Conservation (phyloP, 2,113 vertebrate genomes). For the Nematolebias whitei region DNA sequence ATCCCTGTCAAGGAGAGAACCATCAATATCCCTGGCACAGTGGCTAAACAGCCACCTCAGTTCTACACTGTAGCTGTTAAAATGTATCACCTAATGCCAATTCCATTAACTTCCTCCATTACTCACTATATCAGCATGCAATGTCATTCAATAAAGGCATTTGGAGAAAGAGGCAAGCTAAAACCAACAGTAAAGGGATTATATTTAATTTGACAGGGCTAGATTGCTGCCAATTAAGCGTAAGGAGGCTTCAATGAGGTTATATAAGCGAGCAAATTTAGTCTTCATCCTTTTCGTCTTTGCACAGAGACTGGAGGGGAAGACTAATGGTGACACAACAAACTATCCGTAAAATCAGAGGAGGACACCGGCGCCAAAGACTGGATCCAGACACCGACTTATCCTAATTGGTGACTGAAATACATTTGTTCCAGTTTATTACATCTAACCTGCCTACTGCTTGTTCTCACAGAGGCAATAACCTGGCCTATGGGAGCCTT, state of each 20-base stretch:
- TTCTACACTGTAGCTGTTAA: slow-evolving; percentile 46
- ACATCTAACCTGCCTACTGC: slow-evolving; percentile 59
- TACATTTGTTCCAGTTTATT: slow-evolving; percentile 70
- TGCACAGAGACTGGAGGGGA: slow-evolving; percentile 5
- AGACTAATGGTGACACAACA: slow-evolving; percentile 53
- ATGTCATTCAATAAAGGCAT: slow-evolving; percentile 60
- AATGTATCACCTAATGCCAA: slow-evolving; percentile 58
- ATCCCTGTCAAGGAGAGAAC: slow-evolving; percentile 36
- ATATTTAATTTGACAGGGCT: slow-evolving; percentile 61
- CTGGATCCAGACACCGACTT: slow-evolving; percentile 28
- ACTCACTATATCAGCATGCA: slow-evolving; percentile 57
- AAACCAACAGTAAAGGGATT: slow-evolving; percentile 54
- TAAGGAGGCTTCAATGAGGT: slow-evolving; percentile 57
- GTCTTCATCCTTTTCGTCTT: slow-evolving; percentile 38
- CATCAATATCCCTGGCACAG: slow-evolving; percentile 48
- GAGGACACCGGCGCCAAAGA: slow-evolving; percentile 30
- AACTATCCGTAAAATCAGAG: slow-evolving; percentile 50
- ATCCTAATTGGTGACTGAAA: slow-evolving; percentile 59
- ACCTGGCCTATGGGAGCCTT: slow-evolving; percentile 64
- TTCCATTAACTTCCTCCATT: slow-evolving; percentile 64
- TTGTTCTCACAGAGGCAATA: slow-evolving; percentile 60
- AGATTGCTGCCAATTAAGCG: slow-evolving; percentile 66
- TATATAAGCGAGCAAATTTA: slow-evolving; percentile 48
- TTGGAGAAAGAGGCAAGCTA: slow-evolving; percentile 38
- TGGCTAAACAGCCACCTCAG: slow-evolving; percentile 37